phyloP scores from a whole-genome alignment of 1,140 invertebrate genomes.

The Drosophila sulfurigaster region DNA sequence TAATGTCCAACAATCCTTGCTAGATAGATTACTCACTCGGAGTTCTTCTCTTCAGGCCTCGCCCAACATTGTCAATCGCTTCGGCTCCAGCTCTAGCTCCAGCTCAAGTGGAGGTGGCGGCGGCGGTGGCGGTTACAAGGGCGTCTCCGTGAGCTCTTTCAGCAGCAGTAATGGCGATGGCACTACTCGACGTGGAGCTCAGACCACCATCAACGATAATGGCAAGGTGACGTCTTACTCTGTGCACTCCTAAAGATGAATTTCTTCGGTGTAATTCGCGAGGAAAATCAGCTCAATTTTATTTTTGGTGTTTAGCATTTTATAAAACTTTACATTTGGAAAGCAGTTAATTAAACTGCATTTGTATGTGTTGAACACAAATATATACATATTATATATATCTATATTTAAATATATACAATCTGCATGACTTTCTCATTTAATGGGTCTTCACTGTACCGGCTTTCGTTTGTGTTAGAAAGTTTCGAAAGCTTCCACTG shows the following conservation, averaged over 20 bases:
- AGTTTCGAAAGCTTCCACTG: slow-evolving; percentile 41
- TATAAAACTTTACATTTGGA: slow-evolving; percentile 8
- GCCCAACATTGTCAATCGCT: slow-evolving; percentile 87
- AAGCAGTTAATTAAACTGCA: slow-evolving; percentile 29
- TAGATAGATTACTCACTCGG: background rate
- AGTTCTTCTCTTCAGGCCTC: slow-evolving; percentile 80
- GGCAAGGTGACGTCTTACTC: slow-evolving; percentile 89
- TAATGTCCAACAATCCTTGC: too few relatives aligned
- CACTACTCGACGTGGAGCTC: slow-evolving; percentile 86
- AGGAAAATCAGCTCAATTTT: slow-evolving; percentile 20
- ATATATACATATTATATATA: slow-evolving; percentile 35
- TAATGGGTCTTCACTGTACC: slow-evolving; percentile 13
- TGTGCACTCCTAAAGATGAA: slow-evolving; percentile 81
- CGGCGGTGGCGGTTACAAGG: slow-evolving; percentile 85
- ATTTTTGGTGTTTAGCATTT: slow-evolving; percentile 28
- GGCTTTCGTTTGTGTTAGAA: slow-evolving; percentile 70
- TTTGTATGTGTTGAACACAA: slow-evolving; percentile 46
- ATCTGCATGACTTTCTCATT: slow-evolving; percentile 21
- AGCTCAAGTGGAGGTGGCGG: slow-evolving; percentile 71
- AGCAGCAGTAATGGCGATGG: slow-evolving; percentile 87
- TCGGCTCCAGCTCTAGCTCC: slow-evolving; percentile 60
- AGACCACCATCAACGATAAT: slow-evolving; percentile 90
- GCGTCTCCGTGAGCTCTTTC: slow-evolving; percentile 89
- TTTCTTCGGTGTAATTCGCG: background rate
- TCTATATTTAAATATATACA: slow-evolving; percentile 23